A percentile compares a stretch with the other conserved stretches of the same genome.
Evolutionary conservation across 2,888 invertebrate species (phyloP).

Genomic region (Pharmacophagus antenor): DNA sequence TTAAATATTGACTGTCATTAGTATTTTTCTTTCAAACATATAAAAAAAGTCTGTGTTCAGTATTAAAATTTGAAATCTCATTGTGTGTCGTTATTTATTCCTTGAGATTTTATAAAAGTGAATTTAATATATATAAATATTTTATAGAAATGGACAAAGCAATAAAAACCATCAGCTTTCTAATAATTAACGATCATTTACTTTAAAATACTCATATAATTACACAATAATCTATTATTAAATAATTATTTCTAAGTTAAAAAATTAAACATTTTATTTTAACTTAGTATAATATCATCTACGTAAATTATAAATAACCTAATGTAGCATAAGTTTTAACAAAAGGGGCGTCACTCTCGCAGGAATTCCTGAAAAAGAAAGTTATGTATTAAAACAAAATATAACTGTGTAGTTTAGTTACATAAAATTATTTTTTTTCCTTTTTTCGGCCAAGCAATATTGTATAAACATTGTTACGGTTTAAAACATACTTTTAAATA

Average conservation of each 20-base stretch:
- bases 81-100: background rate
- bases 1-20: too few relatives aligned
- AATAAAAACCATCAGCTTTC: slow-evolving; percentile 44
- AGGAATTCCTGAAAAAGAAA: slow-evolving; percentile 88
- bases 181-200: slow-evolving; percentile 81
- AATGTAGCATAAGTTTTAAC: slow-evolving; percentile 96
- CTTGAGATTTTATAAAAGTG: background rate
- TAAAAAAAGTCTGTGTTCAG: too few relatives aligned
- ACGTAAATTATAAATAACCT: slow-evolving; percentile 91
- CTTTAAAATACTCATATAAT: slow-evolving; percentile 79
- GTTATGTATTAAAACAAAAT: slow-evolving; percentile 30
- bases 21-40: too few relatives aligned
- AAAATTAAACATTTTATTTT: slow-evolving; percentile 50
- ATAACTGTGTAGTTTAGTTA: background rate
- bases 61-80: too few relatives aligned
- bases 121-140: background rate
- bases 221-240: slow-evolving; percentile 58
- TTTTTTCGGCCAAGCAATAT: background rate
- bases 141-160: too few relatives aligned
- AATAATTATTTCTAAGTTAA: slow-evolving; percentile 54
- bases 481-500: too few relatives aligned
- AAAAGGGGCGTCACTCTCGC: slow-evolving; percentile 93
- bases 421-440: background rate
- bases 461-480: too few relatives aligned
- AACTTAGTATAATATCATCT: slow-evolving; percentile 66